Base-by-base conservation (phyloP, 2,888 invertebrate species). In the Ormyrus thymus region DNA sequence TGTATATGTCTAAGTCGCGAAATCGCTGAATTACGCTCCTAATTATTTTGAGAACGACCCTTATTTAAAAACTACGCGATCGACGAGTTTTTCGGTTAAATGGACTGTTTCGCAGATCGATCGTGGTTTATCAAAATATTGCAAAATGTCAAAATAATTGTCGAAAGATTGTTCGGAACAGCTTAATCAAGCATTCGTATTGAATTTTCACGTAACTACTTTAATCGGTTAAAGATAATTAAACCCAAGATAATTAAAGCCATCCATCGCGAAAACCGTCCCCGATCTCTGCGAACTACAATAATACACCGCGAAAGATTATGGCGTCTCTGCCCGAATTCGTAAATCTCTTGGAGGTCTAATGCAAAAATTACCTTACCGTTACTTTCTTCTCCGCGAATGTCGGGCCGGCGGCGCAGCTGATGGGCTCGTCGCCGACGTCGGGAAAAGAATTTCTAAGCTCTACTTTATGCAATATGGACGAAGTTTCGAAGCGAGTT, bases 401-500 rank as follows among this genome's bases (percentile, higher is more conserved):
- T 46, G n/a, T 48, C 65, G 58, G 13, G 7, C 43, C 51, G 48
- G 4, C n/a, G 48, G 4, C 29, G 29, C 29, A 4, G 29, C 29
- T 29, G 1, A 29, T 8, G 1, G 53, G 61, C 13, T 10, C 45
- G 48, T 10, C 43, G 4, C 2, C n/a, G n/a, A 7, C 29, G 15
- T 6, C 15, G 29, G 45, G 15, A 51, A 13, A 75, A 53, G 45
- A 51, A 55, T 7, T 29, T 29, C 29, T 29, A 29, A 75, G 74
- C 66, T 51, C 50, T 29, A 29, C 29, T 55, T 51, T 66, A 51
- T 74, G 74, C 66, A 64, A 58, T 15, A 66, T 75, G 74, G 74
- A 75, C 74, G 74, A 66, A 75, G 46, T 66, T 66, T 50, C 13
- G 61, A 71, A 71, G 61, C 61, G 71, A 71, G 71, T 71, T 10